These are phyloP conservation scores for Apteryx mantelli DNA, from an alignment of 2,113 vertebrate genomes.

Conservation along the genomic window DNA sequence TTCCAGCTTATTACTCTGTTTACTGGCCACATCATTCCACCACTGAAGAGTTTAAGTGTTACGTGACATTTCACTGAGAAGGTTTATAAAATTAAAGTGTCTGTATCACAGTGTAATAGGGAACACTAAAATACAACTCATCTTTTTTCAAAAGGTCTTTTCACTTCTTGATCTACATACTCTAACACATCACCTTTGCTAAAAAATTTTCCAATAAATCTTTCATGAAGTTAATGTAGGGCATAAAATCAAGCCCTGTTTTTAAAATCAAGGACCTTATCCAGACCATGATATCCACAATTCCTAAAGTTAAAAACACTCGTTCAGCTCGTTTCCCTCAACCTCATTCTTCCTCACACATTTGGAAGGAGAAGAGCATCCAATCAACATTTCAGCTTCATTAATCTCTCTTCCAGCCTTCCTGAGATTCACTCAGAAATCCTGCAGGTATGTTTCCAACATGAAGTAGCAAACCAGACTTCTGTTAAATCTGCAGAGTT, in stretches of 20 bases:
- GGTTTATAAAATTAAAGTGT: background rate
- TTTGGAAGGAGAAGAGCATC: background rate
- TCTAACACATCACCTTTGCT: background rate
- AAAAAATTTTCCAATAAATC: background rate
- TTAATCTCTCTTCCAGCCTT: background rate
- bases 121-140: background rate
- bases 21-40: background rate
- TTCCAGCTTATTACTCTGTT: constrained; percentile 58
- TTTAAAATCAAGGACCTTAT: background rate
- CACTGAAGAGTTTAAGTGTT: background rate
- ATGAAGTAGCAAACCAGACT: background rate
- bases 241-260: background rate
- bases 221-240: background rate
- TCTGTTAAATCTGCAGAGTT: background rate
- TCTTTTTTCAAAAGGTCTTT: background rate
- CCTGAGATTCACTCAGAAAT: background rate
- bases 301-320: background rate
- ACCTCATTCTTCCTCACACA: background rate
- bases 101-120: background rate
- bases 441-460: background rate
- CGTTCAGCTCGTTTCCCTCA: background rate
- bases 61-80: background rate
- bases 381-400: background rate
- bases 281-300: background rate
- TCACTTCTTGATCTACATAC: background rate